phyloP scores from a whole-genome alignment of 2,888 invertebrate species.

The Strigamia maritima region DNA sequence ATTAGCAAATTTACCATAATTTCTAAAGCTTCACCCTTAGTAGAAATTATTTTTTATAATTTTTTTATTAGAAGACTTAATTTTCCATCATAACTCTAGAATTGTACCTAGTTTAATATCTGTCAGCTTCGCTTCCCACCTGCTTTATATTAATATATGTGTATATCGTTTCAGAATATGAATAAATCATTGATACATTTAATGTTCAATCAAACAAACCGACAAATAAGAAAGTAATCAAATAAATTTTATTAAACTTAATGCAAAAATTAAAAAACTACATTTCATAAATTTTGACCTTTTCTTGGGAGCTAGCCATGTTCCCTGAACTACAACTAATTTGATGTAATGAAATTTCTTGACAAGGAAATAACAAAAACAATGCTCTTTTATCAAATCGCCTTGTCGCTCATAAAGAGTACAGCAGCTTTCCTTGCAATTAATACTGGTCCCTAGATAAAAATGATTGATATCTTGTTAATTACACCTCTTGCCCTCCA shows the following conservation, averaged over 20 bases:
- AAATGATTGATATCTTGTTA: constrained; percentile 34
- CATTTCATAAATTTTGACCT: background rate
- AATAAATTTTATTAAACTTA: background rate
- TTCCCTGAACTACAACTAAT: constrained; percentile 4
- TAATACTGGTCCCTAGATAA: constrained; percentile 27
- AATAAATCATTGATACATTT: no score
- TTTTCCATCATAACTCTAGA: background rate
- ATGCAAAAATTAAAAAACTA: background rate
- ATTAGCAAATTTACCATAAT: background rate
- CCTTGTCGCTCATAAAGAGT: constrained; percentile 19
- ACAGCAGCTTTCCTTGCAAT: constrained; percentile 12
- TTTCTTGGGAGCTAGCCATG: background rate
- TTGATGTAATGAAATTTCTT: constrained; percentile 30
- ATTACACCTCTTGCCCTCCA: constrained; percentile 20
- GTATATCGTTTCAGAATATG: no score
- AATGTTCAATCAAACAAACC: no score
- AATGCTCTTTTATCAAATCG: constrained; percentile 22
- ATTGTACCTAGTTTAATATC: background rate
- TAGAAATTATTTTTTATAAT: background rate
- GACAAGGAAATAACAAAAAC: constrained; percentile 20
- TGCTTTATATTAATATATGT: no score
- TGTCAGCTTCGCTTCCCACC: background rate
- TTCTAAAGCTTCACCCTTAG: background rate
- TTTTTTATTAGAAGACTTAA: background rate
- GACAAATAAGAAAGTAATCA: no score